Evolutionary conservation across 2,797 vertebrate species (phyloP).

Genomic region (Emydoidea blandingii): DNA sequence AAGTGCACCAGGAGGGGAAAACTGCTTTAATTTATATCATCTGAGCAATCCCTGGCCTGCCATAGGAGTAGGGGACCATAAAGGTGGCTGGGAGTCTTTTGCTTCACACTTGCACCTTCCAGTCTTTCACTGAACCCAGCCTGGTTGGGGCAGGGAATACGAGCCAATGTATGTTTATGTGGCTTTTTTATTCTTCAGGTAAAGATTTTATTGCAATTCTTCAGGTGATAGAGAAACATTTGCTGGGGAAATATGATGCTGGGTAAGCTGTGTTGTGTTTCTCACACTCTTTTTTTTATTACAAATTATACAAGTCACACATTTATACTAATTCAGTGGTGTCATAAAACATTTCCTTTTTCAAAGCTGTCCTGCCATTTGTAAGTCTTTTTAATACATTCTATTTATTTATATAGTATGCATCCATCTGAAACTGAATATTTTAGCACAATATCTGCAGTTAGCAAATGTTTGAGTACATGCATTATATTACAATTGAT

Average conservation of each 20-base stretch:
- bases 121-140: not conserved
- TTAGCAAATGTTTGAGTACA: not conserved
- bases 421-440: not conserved
- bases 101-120: not conserved
- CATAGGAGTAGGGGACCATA: not conserved
- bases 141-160: not conserved
- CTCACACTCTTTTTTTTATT: not conserved
- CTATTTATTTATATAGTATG: not conserved
- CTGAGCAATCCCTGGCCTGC: not conserved
- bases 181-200: conserved; percentile 22
- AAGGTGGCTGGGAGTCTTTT: not conserved
- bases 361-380: not conserved
- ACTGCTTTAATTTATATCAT: not conserved
- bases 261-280: not conserved
- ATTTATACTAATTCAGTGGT: not conserved
- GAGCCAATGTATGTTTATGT: not conserved
- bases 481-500: not conserved
- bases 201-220: conserved; percentile 8
- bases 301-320: not conserved
- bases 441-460: not conserved
- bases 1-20: not conserved
- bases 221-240: not conserved
- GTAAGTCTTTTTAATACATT: not conserved
- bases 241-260: conserved; percentile 3
- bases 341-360: conserved; percentile 3